phyloP scores from a whole-genome alignment of 1,140 invertebrate species.

The Melanaphis sacchari region DNA sequence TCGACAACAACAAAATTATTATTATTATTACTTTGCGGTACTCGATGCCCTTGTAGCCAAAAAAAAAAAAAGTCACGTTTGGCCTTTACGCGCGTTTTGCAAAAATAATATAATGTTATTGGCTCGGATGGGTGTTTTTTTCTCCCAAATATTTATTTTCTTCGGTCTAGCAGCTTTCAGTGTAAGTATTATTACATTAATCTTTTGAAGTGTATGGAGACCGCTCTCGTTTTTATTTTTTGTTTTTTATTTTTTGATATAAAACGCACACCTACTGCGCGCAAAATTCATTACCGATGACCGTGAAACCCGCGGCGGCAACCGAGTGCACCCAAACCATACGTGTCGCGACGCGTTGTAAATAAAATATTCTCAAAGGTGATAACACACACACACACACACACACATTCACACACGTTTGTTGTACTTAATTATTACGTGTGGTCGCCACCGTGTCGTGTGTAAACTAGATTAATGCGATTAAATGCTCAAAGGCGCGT shows the following conservation, averaged over 20 bases:
- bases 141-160: not conserved
- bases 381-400: not conserved
- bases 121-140: not conserved
- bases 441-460: not conserved
- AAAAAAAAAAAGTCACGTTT: slow-evolving; percentile 17
- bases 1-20: not conserved
- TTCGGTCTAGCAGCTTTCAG: slow-evolving; percentile 21
- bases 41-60: not conserved
- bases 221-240: not conserved
- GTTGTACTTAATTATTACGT: not conserved
- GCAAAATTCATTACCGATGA: slow-evolving; percentile 45
- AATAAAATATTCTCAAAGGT: not conserved
- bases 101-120: slow-evolving; percentile 5
- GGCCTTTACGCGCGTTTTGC: slow-evolving; percentile 5
- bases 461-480: slow-evolving; percentile 11
- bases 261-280: not conserved
- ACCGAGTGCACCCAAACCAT: not conserved
- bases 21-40: no score
- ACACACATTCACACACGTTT: not conserved
- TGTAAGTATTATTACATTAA: not conserved
- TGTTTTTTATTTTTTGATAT: not conserved
- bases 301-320: slow-evolving; percentile 26
- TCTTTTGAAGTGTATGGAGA: slow-evolving; percentile 5
- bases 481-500: not conserved
- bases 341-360: not conserved